Percentiles rank a stretch among this genome's conserved stretches.
phyloP scores from a whole-genome alignment of 2,797 vertebrate genomes.

The Balearica regulorum region DNA sequence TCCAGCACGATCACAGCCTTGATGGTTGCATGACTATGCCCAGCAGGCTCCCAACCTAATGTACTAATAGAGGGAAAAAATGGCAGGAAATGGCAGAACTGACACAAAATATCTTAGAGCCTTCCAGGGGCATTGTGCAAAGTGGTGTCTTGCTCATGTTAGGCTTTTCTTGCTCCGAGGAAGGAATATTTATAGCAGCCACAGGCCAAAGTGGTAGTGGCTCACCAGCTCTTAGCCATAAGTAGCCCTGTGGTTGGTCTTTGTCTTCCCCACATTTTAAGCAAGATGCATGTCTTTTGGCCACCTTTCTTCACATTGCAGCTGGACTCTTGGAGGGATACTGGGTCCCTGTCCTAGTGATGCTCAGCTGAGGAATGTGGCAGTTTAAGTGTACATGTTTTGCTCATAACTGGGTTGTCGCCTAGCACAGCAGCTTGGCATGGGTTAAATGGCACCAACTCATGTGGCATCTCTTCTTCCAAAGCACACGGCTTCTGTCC shows the following conservation, averaged over 20 bases:
- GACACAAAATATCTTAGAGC: background rate
- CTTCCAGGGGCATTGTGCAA: background rate
- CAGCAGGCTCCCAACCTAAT: background rate
- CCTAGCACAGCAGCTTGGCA: background rate
- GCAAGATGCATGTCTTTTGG: background rate
- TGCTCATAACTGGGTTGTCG: background rate
- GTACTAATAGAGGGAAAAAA: background rate
- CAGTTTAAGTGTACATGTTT: background rate
- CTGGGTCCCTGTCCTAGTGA: background rate
- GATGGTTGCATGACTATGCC: too few species aligned
- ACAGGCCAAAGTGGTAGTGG: background rate
- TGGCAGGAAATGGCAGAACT: background rate
- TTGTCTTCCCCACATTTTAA: background rate
- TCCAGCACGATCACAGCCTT: background rate
- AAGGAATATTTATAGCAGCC: background rate
- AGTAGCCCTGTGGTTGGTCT: background rate
- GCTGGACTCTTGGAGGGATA: background rate
- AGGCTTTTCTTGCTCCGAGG: background rate
- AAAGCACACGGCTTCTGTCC: background rate
- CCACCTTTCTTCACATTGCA: background rate
- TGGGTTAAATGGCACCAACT: background rate
- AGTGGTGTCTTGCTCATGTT: fast-evolving
- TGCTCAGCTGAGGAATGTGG: background rate
- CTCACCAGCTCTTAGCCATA: background rate
- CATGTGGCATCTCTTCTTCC: background rate